Conservation (phyloP, 2,888 invertebrate species). For the Plebejus anna region DNA sequence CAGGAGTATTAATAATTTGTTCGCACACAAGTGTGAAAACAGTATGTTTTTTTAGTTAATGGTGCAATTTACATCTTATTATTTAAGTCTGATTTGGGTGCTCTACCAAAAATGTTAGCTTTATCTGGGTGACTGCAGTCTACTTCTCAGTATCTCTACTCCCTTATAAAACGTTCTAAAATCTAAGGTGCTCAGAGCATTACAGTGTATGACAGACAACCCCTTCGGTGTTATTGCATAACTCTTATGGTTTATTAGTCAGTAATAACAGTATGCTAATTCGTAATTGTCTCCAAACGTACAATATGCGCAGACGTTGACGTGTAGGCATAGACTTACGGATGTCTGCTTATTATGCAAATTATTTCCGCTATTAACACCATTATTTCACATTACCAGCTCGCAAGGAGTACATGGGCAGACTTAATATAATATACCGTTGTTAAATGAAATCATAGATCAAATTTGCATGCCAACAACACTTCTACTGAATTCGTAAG, state of each 20-base stretch:
- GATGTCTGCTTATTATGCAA: constrained; percentile 13
- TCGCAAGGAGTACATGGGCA: neutral
- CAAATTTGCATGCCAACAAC: constrained; percentile 11
- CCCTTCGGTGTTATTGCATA: no score
- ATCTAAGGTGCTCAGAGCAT: no score
- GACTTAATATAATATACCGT: constrained; percentile 23
- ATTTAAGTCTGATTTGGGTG: no score
- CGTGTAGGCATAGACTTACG: neutral
- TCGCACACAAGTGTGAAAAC: neutral
- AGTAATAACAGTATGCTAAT: neutral
- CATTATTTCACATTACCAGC: constrained; percentile 9
- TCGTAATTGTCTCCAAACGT: neutral
- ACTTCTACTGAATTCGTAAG: constrained; percentile 7
- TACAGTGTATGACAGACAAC: no score
- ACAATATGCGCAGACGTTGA: neutral
- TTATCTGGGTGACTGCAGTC: no score
- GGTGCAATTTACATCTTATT: no score
- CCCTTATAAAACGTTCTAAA: no score
- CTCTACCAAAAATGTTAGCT: no score
- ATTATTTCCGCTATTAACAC: constrained; percentile 15
- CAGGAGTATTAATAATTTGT: neutral
- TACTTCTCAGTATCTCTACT: no score
- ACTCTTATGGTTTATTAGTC: neutral
- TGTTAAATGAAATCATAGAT: constrained; percentile 8
- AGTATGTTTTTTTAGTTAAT: no score